Evolutionary conservation across 2,113 vertebrate genomes (phyloP), one percentile per base, ranked within the genome.

Genomic region (Girardinichthys multiradiatus): DNA sequence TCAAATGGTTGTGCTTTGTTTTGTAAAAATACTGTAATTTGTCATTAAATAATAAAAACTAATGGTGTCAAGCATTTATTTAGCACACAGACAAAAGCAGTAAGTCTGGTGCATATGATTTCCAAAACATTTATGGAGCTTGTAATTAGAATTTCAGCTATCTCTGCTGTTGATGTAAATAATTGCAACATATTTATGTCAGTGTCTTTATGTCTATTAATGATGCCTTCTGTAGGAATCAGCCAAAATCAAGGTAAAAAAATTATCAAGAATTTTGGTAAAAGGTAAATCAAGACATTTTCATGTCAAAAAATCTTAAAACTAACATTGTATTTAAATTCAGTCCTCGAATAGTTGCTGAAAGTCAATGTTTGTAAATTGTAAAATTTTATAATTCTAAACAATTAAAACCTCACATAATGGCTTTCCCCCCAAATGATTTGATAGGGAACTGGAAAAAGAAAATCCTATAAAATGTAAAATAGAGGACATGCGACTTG

Each of bases 1-100:
- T 33, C 26, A 13, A 21, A 74, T 39, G 35, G 37, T 76, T 70
- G 26, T 69, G 15, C n/a, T 75, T 42, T 68, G 59, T n/a, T 68
- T 84, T 72, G 80, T n/a, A 60, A 51, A 72, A 79, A 27, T 78
- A 79, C 64, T 87, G 58, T 68, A 64, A 68, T 69, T 81, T 78
- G 35, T 57, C 42, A 80, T 51, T 65, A 64, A 81, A 81, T 79
- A 6, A 76, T 65, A 28, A 61, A 86, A 72, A 14, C 65, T 10
- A 31, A 33, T 3, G 28, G 45, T 26, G 26, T 58, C 2, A 24
- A 70, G 45, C 5, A 15, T 71, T 27, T 66, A 84, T 80, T 62
- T 28, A 65, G 27, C 29, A 64, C 60, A 71, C 3, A 27, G 65
- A 71, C 33, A 1, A 2, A 69, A 65, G 61, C 19, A 8, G 30